phyloP scores from a whole-genome alignment of 1,140 invertebrate genomes.

The Rhagoletis zephyria region DNA sequence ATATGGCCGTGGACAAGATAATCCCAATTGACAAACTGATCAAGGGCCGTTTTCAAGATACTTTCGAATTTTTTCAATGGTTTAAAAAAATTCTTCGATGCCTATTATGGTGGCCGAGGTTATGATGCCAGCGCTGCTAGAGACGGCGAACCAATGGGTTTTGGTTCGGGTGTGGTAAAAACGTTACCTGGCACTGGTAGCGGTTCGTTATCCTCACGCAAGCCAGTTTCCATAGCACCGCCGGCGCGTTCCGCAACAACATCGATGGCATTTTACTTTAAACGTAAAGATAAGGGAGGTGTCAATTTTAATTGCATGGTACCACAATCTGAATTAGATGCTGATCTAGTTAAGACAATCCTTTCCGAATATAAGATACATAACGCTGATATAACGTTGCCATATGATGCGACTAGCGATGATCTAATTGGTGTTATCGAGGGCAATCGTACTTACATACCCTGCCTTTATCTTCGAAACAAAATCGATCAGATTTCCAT shows the following conservation, averaged over 20 bases:
- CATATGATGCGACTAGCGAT: conserved; percentile 96
- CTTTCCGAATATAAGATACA: conserved; percentile 98
- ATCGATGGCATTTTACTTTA: conserved; percentile 80
- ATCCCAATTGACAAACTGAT: conserved; percentile 88
- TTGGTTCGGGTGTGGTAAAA: conserved; percentile 75
- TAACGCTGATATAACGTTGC: conserved; percentile 96
- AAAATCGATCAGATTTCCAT: conserved; percentile 98
- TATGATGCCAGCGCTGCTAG: conserved; percentile 91
- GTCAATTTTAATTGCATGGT: conserved; percentile 91
- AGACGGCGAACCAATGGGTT: conserved; percentile 87
- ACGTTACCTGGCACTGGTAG: conserved; percentile 62
- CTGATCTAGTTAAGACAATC: conserved; percentile 96
- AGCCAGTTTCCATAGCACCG: too few relatives aligned
- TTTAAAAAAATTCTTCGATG: conserved; percentile 99
- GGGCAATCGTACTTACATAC: conserved; percentile 97
- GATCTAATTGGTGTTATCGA: conserved; percentile 99
- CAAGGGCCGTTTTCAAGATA: conserved; percentile 96
- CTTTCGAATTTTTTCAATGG: conserved; percentile 99
- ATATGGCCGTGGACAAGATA: conserved; percentile 98
- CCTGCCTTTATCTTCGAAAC: conserved; percentile 98
- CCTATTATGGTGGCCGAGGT: conserved; percentile 93
- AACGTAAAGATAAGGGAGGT: conserved; percentile 96
- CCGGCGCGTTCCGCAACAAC: conserved; percentile 74
- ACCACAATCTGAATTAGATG: conserved; percentile 93
- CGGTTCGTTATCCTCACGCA: too few relatives aligned